Evolutionary conservation across 2,888 invertebrate species (phyloP), one percentile per base, ranked within the genome.

Genomic region (Amblyteles armatorius): DNA sequence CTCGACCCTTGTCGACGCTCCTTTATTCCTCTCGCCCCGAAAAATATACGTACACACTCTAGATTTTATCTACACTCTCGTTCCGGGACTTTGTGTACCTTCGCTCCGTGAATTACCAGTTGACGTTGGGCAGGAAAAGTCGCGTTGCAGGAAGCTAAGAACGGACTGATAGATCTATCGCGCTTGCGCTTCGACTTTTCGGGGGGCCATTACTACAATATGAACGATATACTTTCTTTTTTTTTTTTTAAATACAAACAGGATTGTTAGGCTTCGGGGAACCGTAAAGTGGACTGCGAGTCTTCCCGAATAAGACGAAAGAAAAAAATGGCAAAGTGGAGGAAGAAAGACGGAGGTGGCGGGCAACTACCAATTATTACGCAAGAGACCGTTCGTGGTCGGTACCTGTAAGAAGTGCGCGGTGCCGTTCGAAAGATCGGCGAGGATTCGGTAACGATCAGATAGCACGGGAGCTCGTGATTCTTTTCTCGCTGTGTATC

Each of bases 391-490:
- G 67, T 50, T 48, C 22, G 83, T 76, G 83, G 55, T 78, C 67
- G 67, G 57, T 81, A 63, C 74, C 68, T 81, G 81, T 60, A 48
- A 69, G 73, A 81, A 76, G 60, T n/a, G 50, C 50, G 50, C 48
- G 22, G 33, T 48, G 68, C 22, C 29, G 79, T 44, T 50, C 65
- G 48, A 67, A 84, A 40, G 52, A 83, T 67, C 74, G 22, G 72
- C 22, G 9, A 7, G 79, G 77, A 84, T 85, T 84, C 82, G 84
- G 85, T 85, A 84, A 86, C 82, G 86, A 85, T 50, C 79, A 33
- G 63, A 68, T 72, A 79, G 76, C 77, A 80, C 73, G 77, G 71
- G 22, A 85, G 80, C 67, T 60, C 83, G 57, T 67, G 48, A 74
- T 73, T 72, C 71, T 57, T 77, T 57, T 76, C 52, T 60, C 57